phyloP scores from a whole-genome alignment of 2,113 vertebrate genomes.

The Calyptomena viridis region DNA sequence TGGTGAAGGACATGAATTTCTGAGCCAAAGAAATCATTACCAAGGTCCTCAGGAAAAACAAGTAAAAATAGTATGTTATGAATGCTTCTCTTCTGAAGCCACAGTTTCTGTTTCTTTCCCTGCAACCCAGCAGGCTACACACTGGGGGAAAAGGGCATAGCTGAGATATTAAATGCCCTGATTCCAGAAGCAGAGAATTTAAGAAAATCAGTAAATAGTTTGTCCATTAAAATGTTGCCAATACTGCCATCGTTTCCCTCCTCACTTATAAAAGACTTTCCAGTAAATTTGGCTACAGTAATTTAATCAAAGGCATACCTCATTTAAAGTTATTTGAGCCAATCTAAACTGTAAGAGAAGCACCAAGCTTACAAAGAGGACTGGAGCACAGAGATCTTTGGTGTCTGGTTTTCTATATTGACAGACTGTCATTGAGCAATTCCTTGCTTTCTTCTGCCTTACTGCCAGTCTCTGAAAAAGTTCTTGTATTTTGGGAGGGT shows the following conservation, averaged over 20 bases:
- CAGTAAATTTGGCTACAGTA: background rate
- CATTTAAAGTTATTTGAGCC: background rate
- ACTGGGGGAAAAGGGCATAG: background rate
- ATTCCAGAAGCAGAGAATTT: background rate
- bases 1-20: background rate
- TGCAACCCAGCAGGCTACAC: background rate
- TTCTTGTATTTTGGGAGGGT: background rate
- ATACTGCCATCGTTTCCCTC: background rate
- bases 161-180: background rate
- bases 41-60: background rate
- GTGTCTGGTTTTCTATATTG: background rate
- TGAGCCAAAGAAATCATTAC: background rate
- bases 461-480: background rate
- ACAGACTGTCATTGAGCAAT: background rate
- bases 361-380: background rate
- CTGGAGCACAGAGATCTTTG: background rate
- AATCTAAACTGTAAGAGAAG: background rate
- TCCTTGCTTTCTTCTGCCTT: background rate
- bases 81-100: background rate
- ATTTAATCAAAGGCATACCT: background rate
- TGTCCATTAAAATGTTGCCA: background rate
- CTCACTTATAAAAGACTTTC: background rate
- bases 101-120: background rate
- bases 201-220: background rate
- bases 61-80: background rate